These are phyloP conservation scores for Oscheius sp. DNA, from an alignment of 2,888 invertebrate genomes.

Conservation along the genomic window DNA sequence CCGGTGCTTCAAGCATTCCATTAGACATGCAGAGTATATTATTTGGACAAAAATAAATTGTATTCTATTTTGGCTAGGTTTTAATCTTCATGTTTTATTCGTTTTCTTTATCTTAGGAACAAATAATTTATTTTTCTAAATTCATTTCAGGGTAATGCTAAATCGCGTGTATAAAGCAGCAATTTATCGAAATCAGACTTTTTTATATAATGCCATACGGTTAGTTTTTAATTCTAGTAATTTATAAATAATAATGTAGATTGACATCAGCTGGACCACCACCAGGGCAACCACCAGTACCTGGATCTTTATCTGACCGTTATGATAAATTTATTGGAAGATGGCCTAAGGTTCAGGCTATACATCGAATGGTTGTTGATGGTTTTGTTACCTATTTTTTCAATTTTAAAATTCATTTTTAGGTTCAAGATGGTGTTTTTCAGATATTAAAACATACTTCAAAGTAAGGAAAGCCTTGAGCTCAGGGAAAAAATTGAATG, in stretches of 20 bases:
- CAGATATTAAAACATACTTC: conserved; percentile 62
- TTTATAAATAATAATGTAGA: conserved; percentile 25
- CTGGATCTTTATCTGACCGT: conserved; percentile 46
- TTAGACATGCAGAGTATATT: too few species aligned
- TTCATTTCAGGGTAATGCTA: not conserved
- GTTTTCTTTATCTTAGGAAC: not conserved
- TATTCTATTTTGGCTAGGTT: too few species aligned
- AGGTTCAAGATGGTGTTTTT: conserved; percentile 62
- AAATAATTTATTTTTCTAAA: not conserved
- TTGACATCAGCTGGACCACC: conserved; percentile 51
- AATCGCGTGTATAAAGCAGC: not conserved
- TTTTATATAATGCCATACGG: not conserved
- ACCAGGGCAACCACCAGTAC: conserved; percentile 38
- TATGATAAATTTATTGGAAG: conserved; percentile 49
- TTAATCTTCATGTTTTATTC: too few species aligned
- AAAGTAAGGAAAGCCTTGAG: conserved; percentile 40
- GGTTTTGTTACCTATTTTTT: conserved; percentile 31
- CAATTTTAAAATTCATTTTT: conserved; percentile 8
- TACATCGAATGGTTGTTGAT: conserved; percentile 58
- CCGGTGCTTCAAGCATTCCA: too few species aligned
- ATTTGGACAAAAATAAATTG: too few species aligned
- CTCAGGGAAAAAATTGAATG: conserved; percentile 40
- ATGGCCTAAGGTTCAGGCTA: conserved; percentile 50
- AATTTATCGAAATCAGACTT: too few species aligned
- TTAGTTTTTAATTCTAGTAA: not conserved